These are phyloP conservation scores for Scolopax bukidnonensis DNA, from an alignment of 2,797 vertebrate species.

Conservation along the genomic window DNA sequence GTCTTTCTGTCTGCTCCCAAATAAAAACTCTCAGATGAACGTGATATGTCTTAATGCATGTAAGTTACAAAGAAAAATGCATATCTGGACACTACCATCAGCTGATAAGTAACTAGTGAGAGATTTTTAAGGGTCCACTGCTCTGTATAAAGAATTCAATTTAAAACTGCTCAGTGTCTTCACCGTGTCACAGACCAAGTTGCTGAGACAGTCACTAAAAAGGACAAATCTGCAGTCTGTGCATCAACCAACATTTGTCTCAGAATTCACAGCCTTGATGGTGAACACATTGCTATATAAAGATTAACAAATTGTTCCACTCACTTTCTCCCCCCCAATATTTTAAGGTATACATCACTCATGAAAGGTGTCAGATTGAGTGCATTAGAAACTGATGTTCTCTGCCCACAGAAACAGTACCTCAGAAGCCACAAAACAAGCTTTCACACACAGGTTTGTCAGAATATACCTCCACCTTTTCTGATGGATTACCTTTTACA, in stretches of 20 bases:
- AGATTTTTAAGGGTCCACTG: conserved; percentile 17
- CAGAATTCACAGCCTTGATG: conserved; percentile 2
- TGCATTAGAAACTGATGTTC: conserved; percentile 55
- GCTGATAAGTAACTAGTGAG: conserved; percentile 18
- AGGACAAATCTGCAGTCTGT: neutral
- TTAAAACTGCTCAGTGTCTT: conserved; percentile 22
- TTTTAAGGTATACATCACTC: conserved; percentile 29
- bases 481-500: neutral
- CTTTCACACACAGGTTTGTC: neutral
- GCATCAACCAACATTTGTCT: neutral
- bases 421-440: neutral
- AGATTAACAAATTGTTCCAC: neutral
- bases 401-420: neutral
- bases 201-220: neutral
- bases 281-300: conserved; percentile 17
- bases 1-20: conserved; percentile 28
- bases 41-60: neutral
- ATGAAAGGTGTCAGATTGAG: conserved; percentile 46
- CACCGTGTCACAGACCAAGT: neutral
- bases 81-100: conserved; percentile 40
- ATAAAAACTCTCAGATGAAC: conserved; percentile 30
- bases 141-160: conserved; percentile 1
- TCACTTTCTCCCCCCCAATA: neutral
- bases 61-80: conserved; percentile 51
- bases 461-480: neutral